Conservation (phyloP, 2,797 vertebrate genomes). For the Lagodon rhomboides region DNA sequence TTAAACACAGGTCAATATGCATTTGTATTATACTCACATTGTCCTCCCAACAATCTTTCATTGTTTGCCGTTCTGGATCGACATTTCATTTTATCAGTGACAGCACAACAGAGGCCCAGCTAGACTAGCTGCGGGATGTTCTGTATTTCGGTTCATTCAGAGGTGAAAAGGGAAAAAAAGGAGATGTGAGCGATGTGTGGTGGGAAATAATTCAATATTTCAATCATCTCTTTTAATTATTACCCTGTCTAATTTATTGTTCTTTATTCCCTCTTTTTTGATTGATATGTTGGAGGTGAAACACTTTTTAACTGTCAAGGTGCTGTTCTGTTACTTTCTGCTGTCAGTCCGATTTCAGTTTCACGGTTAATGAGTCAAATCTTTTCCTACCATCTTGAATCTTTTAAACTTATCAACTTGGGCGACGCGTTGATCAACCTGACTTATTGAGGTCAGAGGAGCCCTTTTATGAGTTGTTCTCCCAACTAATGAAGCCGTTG, state of each 20-base stretch:
- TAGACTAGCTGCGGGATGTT: not conserved
- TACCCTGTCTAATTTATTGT: not conserved
- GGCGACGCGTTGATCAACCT: conserved; percentile 60
- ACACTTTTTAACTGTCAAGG: conserved; percentile 28
- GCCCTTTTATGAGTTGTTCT: conserved; percentile 66
- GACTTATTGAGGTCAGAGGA: conserved; percentile 78
- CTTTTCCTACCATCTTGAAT: conserved; percentile 68
- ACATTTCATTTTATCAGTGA: conserved; percentile 34
- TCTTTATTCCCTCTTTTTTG: conserved; percentile 18
- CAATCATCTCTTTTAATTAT: not conserved
- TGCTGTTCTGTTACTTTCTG: conserved; percentile 22
- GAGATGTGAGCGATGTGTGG: not conserved
- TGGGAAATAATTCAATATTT: not conserved
- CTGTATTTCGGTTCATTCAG: conserved; percentile 1
- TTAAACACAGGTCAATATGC: conserved; percentile 9
- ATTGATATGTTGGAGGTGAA: conserved; percentile 29
- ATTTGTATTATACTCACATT: conserved; percentile 27
- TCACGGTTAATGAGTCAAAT: conserved; percentile 54
- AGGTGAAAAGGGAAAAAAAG: not conserved
- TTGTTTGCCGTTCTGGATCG: conserved; percentile 16
- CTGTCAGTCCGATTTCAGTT: conserved; percentile 54
- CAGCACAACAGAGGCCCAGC: conserved; percentile 5
- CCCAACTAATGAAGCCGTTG: conserved; percentile 61
- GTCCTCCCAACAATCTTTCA: conserved; percentile 2
- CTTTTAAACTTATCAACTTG: conserved; percentile 69